A percentile compares a stretch with the other conserved stretches of the same genome.
phyloP scores from a whole-genome alignment of 2,888 invertebrate species.

The Myathropa florea region DNA sequence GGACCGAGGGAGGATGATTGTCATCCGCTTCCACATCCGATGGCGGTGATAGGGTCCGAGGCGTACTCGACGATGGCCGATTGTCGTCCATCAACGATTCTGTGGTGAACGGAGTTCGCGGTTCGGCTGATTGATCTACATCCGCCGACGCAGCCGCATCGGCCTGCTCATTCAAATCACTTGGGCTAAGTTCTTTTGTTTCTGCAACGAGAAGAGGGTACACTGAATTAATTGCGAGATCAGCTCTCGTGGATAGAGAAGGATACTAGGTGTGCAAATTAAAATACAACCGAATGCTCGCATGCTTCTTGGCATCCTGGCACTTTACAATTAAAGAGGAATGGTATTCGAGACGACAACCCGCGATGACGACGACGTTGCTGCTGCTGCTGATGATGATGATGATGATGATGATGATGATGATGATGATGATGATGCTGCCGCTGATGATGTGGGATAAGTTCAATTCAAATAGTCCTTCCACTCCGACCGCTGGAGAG shows the following conservation, averaged over 20 bases:
- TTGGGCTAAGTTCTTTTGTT: constrained; percentile 79
- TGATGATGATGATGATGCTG: too few relatives aligned
- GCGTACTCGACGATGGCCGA: constrained; percentile 63
- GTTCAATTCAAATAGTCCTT: constrained; percentile 44
- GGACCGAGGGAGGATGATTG: constrained; percentile 34
- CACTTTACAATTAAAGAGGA: constrained; percentile 55
- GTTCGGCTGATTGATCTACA: constrained; percentile 57
- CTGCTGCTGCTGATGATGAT: constrained; percentile 7
- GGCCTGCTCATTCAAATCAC: constrained; percentile 74
- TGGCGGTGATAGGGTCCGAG: constrained; percentile 64
- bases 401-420: constrained; percentile 32
- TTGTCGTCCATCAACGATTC: constrained; percentile 64
- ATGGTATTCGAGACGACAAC: constrained; percentile 47
- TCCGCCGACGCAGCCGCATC: constrained; percentile 59
- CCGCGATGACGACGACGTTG: neutral
- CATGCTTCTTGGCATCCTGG: constrained; percentile 38
- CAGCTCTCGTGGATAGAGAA: neutral
- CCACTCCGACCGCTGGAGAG: neutral
- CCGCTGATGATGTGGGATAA: constrained; percentile 43
- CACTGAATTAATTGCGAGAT: constrained; percentile 39
- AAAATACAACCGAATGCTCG: constrained; percentile 17
- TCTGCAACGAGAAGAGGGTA: constrained; percentile 73
- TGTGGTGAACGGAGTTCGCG: constrained; percentile 48
- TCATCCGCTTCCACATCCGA: constrained; percentile 67
- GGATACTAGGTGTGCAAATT: constrained; percentile 19